A percentile compares a stretch with the other conserved stretches of the same genome.
phyloP scores from a whole-genome alignment of 2,797 vertebrate species.

The Lagodon rhomboides region DNA sequence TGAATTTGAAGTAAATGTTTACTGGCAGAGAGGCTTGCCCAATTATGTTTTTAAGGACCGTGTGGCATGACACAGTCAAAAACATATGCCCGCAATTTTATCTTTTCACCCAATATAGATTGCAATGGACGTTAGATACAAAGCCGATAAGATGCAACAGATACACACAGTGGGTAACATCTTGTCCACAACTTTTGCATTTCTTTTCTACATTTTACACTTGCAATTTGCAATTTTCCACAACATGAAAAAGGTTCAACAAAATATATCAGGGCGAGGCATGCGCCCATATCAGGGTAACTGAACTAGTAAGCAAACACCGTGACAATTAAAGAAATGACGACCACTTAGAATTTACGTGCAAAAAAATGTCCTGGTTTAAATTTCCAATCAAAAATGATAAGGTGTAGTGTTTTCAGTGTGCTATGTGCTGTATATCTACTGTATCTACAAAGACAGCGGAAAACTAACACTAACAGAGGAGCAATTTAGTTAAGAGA shows the following conservation, averaged over 20 bases:
- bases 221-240: background rate
- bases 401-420: background rate
- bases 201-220: background rate
- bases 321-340: background rate
- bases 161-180: background rate
- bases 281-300: background rate
- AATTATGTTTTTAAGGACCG: background rate
- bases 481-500: background rate
- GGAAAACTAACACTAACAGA: slow-evolving; percentile 3
- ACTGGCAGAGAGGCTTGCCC: background rate
- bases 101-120: background rate
- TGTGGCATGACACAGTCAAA: background rate
- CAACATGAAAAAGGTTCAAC: background rate
- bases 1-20: slow-evolving; percentile 1
- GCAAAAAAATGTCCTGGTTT: slow-evolving; percentile 3
- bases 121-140: background rate
- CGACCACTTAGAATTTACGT: background rate
- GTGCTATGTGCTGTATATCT: background rate
- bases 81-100: slow-evolving; percentile 7
- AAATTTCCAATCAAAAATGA: background rate
- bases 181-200: background rate
- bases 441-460: background rate
- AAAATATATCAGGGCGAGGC: background rate
- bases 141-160: background rate
- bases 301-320: background rate